Conservation (phyloP, 1,140 invertebrate species). For the Drosophila persimilis region DNA sequence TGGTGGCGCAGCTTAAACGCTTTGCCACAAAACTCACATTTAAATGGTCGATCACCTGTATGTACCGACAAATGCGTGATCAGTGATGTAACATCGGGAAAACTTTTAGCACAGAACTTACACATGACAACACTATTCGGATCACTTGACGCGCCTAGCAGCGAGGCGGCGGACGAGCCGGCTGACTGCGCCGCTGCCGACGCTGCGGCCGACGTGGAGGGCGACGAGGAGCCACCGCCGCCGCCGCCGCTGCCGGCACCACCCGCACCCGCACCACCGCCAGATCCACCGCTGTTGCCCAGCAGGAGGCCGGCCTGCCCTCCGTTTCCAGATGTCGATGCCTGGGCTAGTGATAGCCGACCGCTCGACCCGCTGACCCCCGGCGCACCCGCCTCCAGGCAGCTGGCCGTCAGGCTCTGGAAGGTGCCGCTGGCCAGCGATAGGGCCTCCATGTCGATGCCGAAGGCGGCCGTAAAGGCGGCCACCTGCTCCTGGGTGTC, state of each 20-base stretch:
- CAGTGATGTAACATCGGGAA: conserved; percentile 93
- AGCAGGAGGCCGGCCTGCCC: conserved; percentile 5
- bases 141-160: conserved; percentile 84
- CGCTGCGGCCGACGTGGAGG: conserved; percentile 76
- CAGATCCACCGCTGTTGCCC: conserved; percentile 14
- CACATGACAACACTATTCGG: conserved; percentile 91
- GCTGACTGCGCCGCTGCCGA: conserved; percentile 78
- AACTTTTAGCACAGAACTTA: conserved; percentile 95
- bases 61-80: conserved; percentile 94
- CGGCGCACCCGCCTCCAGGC: conserved; percentile 30
- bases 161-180: conserved; percentile 46
- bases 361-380: conserved; percentile 13
- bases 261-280: conserved; percentile 15
- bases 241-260: conserved; percentile 32
- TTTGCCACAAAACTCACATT: conserved; percentile 95
- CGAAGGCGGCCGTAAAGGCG: conserved; percentile 66
- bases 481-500: conserved; percentile 84
- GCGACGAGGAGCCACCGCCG: conserved; percentile 64
- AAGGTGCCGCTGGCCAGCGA: conserved; percentile 82
- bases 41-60: conserved; percentile 94
- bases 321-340: conserved; percentile 14
- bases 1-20: conserved; percentile 95
- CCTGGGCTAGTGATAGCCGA: conserved; percentile 7
- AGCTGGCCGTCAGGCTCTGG: conserved; percentile 59
- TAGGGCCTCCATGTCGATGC: conserved; percentile 78